Evolutionary conservation across 2,888 invertebrate genomes (phyloP), one percentile per base, ranked within the genome.

Genomic region (Pasiphila rectangulata): DNA sequence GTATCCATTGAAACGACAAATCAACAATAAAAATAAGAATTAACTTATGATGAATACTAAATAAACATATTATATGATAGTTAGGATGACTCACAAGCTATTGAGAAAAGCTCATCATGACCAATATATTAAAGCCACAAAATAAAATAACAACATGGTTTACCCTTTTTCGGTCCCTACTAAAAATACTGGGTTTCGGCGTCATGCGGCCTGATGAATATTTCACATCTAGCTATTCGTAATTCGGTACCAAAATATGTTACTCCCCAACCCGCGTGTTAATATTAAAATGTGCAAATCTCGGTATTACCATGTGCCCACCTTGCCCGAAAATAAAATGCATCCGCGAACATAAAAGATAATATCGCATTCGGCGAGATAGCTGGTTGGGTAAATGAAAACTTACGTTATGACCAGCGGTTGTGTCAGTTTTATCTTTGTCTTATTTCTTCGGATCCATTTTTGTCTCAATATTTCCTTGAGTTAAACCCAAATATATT

Each of bases 201-300:
- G 29, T 46, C 38, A 45, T 43, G 35, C 43, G 46, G 48, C 29
- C 51, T 51, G 66, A 69, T 77, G 75, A 79, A 79, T 79, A 79
- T 79, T 79, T 79, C 68, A 75, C 64, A 66, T 64, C 67, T 61
- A 61, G 69, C 70, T 68, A 73, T 71, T 70, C 67, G 69, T 75
- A 73, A 79, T 79, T 75, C 67, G 57, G 63, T 59, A 65, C 72
- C 63, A 66, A 69, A 67, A 69, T 67, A 61, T 67, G 46, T 50
- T 57, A 51, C 51, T 48, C 36, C 48, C 46, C 27, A 59, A 61
- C 64, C 64, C 59, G 57, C 62, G 63, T 75, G 76, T 83, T 79
- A 79, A 82, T 83, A 83, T 84, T 83, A 83, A 83, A 76, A 79
- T 79, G 82, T 84, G 80, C 67, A 79, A 83, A 83, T 80, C 71